Conservation (phyloP, 2,113 vertebrate species). For the Esox niger region DNA sequence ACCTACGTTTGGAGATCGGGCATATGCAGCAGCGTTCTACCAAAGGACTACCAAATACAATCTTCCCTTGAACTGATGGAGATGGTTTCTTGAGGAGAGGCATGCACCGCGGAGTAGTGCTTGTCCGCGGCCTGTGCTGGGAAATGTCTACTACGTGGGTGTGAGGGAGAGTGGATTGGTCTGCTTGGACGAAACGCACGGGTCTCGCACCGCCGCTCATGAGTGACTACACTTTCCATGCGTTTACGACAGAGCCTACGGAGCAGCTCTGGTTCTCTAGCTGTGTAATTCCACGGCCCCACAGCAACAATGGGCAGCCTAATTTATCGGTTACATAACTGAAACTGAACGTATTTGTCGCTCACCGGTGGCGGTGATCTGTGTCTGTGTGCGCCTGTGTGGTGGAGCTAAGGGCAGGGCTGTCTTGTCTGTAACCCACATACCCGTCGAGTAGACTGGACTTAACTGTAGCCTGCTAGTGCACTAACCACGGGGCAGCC, state of each 20-base stretch:
- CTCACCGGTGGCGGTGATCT: background rate
- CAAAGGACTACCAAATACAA: constrained; percentile 8
- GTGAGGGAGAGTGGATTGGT: constrained; percentile 35
- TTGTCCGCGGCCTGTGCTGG: constrained; percentile 11
- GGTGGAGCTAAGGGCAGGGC: background rate
- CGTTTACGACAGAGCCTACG: constrained; percentile 19
- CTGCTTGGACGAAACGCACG: constrained; percentile 40
- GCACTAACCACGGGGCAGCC: constrained; percentile 18
- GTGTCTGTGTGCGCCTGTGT: background rate
- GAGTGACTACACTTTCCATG: constrained; percentile 34
- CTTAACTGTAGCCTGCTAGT: constrained; percentile 23
- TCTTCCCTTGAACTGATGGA: background rate
- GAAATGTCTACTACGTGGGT: constrained; percentile 16
- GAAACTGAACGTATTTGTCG: constrained; percentile 19
- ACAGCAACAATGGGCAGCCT: background rate
- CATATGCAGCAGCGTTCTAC: constrained; percentile 3
- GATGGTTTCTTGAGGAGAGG: constrained; percentile 27
- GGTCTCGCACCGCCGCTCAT: constrained; percentile 34
- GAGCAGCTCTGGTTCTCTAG: constrained; percentile 11
- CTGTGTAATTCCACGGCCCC: constrained; percentile 19
- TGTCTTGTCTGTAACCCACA: background rate
- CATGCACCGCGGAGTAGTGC: constrained; percentile 9
- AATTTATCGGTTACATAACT: constrained; percentile 35
- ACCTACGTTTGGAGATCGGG: background rate
- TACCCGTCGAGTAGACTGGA: background rate